Conservation (phyloP, 30 jellyfish, hydroid and myxozoan species). For the Turritopsis rubra region DNA sequence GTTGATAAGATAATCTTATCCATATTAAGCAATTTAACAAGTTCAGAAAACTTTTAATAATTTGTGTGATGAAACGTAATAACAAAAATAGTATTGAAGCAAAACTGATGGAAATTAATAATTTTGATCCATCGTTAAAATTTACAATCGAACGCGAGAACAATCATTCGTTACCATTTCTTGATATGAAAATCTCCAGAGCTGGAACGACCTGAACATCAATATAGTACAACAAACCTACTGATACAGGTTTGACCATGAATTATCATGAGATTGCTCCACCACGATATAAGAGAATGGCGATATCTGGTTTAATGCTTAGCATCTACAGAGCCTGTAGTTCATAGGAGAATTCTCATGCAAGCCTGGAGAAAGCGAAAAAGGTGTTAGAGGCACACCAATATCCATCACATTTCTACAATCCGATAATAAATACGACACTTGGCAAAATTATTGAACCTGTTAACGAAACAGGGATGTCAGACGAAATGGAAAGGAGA, state of each 20-base stretch:
- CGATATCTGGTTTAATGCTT: constrained; percentile 25
- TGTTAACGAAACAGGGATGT: neutral
- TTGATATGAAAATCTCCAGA: constrained; percentile 26
- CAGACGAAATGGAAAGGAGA: neutral
- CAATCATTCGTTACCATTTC: constrained; percentile 27
- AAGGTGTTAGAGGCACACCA: constrained; percentile 17
- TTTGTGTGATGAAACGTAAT: too few species aligned
- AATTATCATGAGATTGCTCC: constrained; percentile 35
- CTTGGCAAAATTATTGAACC: neutral
- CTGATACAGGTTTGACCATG: constrained; percentile 35
- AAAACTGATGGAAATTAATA: too few species aligned
- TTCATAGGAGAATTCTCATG: constrained; percentile 11
- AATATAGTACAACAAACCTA: constrained; percentile 29
- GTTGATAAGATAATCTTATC: too few species aligned
- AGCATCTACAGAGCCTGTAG: constrained; percentile 27
- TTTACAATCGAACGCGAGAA: constrained; percentile 25
- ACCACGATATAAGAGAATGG: constrained; percentile 14
- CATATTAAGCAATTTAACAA: too few species aligned
- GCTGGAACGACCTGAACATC: constrained; percentile 8
- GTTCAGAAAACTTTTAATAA: too few species aligned
- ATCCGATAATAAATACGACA: constrained; percentile 15
- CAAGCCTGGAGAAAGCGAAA: constrained; percentile 29
- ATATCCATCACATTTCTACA: constrained; percentile 28
- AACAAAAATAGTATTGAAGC: too few species aligned
- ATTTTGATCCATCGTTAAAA: too few species aligned